Base-by-base conservation (phyloP, 2,888 invertebrate genomes). In the Onchidella celtica region DNA sequence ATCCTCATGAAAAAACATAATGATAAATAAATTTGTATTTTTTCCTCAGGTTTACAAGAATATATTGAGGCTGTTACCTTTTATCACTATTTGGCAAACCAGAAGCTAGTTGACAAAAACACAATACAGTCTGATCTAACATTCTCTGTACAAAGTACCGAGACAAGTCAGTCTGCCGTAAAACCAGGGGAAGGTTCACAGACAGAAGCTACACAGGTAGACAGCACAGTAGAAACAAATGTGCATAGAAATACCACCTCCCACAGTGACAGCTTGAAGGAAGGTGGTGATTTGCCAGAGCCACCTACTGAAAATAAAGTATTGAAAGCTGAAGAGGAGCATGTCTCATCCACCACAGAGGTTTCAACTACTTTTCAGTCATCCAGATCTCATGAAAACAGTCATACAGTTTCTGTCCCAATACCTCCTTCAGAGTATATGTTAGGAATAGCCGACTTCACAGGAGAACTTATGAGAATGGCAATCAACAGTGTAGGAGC, bases 391-490 rank as follows among this genome's bases (percentile, higher is more conserved):
- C 40, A 17, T 32, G 75, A 40, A 14, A 59, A 21, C 3, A 24
- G 40, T 3, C 79, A 75, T 24, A 66, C 69, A 9, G 78, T 88
- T 17, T 34, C 68, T 34, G 89, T 92, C 17, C 84, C 88, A 47
- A 86, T 93, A 21, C 90, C 93, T 3, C 90, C 91, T 0, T 81
- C 88, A 4, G 95, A 96, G 84, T 96, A 94, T 87, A 94, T 98
- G 90, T 93, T 98, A 61, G 98, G 98, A 0, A 93, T 98, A 55
- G 96, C 96, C 0, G 98, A 98, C 93, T 94, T 97, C 38, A 97
- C 97, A 0, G 98, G 98, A 0, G 98, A 98, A 93, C 92, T 98
- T 65, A 98, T 98, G 98, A 95, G 98, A 73, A 95, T 96, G 87
- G 97, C 97, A 77, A 97, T 98, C 9, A 97, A 96, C 91, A 96